phyloP scores from a whole-genome alignment of 2,888 invertebrate species.

The Iselma pallidipennis region DNA sequence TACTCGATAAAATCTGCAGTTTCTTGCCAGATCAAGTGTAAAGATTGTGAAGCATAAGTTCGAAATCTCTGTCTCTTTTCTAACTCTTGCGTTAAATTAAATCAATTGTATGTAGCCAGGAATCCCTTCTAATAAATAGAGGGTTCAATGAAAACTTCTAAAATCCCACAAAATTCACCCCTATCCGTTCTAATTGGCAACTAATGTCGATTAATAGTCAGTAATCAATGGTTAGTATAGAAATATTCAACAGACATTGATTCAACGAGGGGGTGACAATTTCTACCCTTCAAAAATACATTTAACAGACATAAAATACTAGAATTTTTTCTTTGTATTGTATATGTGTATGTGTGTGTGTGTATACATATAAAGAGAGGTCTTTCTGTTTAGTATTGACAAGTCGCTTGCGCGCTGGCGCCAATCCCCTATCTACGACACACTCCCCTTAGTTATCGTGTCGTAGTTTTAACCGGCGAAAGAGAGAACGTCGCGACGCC shows the following conservation, averaged over 20 bases:
- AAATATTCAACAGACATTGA: too few relatives aligned
- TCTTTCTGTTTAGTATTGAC: conserved; percentile 20
- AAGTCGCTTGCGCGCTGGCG: conserved; percentile 31
- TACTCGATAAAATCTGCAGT: neutral
- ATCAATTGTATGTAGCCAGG: neutral
- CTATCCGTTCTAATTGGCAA: too few relatives aligned
- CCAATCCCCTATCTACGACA: conserved; percentile 31
- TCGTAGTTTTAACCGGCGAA: conserved; percentile 16
- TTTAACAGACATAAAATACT: neutral
- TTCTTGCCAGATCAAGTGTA: too few relatives aligned
- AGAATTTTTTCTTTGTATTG: neutral
- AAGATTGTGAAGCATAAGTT: neutral
- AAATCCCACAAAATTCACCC: neutral
- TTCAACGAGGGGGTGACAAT: neutral
- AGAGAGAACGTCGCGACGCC: conserved; percentile 34
- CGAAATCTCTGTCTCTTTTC: neutral
- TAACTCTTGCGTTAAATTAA: neutral
- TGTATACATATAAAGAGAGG: neutral
- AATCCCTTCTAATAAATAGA: neutral
- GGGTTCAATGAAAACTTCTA: neutral
- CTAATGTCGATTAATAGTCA: too few relatives aligned
- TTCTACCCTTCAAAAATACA: neutral
- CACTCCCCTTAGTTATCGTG: conserved; percentile 26
- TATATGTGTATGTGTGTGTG: neutral
- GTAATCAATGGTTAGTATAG: too few relatives aligned